phyloP scores from a whole-genome alignment of 2,888 invertebrate species.

The Drosophila lacicola region DNA sequence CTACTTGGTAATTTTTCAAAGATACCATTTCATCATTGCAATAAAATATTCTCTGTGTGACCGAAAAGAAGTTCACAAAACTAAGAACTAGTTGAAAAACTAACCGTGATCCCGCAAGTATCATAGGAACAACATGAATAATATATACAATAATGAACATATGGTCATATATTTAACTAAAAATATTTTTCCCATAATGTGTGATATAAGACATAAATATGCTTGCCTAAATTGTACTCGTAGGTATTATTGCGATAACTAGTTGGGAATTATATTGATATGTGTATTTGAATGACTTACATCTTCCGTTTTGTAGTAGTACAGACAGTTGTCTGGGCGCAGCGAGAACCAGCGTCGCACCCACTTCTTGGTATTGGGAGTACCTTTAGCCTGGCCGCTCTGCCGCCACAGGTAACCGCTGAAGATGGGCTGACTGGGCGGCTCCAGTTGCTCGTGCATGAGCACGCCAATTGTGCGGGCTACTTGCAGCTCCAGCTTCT shows the following conservation, averaged over 20 bases:
- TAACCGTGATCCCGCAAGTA: no score
- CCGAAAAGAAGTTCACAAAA: no score
- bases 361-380: slow-evolving; percentile 89
- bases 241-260: background rate
- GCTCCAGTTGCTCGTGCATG: slow-evolving; percentile 88
- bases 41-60: no score
- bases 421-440: slow-evolving; percentile 88
- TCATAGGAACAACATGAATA: no score
- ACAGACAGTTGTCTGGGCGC: slow-evolving; percentile 96
- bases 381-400: slow-evolving; percentile 87
- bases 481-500: slow-evolving; percentile 94
- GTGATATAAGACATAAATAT: background rate
- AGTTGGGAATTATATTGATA: background rate
- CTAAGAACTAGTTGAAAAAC: no score
- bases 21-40: no score
- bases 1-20: no score
- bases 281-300: slow-evolving; percentile 86
- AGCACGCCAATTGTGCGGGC: slow-evolving; percentile 94
- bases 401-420: slow-evolving; percentile 92
- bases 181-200: no score
- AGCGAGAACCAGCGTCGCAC: slow-evolving; percentile 95
- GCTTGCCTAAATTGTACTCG: no score
- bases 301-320: slow-evolving; percentile 96
- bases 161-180: no score
- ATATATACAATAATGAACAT: no score